Conservation (phyloP, 2,888 invertebrate species). For the Pyrochroa serraticornis region DNA sequence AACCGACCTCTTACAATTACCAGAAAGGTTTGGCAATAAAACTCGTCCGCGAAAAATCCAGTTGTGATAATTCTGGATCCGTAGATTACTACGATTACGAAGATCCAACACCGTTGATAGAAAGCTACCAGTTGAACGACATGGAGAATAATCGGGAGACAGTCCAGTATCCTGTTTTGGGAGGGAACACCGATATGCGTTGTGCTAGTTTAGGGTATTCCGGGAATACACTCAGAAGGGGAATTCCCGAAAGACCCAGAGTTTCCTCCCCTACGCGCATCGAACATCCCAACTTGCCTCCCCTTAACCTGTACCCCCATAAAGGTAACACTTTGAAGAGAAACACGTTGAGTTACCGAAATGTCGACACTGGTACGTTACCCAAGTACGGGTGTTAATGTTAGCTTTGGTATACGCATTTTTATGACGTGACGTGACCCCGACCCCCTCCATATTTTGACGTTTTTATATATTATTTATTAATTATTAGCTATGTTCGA, state of each 20-base stretch:
- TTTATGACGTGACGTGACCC: slow-evolving; percentile 13
- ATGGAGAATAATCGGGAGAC: slow-evolving; percentile 62
- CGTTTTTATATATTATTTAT: slow-evolving; percentile 15
- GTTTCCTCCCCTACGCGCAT: slow-evolving; percentile 83
- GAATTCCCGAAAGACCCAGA: slow-evolving; percentile 62
- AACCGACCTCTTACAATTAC: slow-evolving; percentile 23
- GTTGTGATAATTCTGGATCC: slow-evolving; percentile 75
- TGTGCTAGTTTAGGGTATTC: slow-evolving; percentile 59
- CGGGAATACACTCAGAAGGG: slow-evolving; percentile 60
- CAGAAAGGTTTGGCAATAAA: slow-evolving; percentile 38
- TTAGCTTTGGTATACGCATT: slow-evolving; percentile 17
- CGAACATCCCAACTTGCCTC: slow-evolving; percentile 81
- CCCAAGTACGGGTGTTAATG: slow-evolving; percentile 48
- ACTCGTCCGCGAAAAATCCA: slow-evolving; percentile 41
- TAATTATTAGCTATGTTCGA: slow-evolving; percentile 17
- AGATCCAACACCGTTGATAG: slow-evolving; percentile 77
- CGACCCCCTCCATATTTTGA: slow-evolving; percentile 3
- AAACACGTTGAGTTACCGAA: slow-evolving; percentile 45
- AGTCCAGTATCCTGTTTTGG: slow-evolving; percentile 54
- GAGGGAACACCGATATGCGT: slow-evolving; percentile 54
- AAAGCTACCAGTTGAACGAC: slow-evolving; percentile 70
- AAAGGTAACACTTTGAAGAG: slow-evolving; percentile 44
- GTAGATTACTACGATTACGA: slow-evolving; percentile 83
- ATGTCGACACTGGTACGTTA: slow-evolving; percentile 45
- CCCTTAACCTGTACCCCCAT: slow-evolving; percentile 71